phyloP scores from a whole-genome alignment of 2,888 invertebrate species.

The Dioctria linearis region DNA sequence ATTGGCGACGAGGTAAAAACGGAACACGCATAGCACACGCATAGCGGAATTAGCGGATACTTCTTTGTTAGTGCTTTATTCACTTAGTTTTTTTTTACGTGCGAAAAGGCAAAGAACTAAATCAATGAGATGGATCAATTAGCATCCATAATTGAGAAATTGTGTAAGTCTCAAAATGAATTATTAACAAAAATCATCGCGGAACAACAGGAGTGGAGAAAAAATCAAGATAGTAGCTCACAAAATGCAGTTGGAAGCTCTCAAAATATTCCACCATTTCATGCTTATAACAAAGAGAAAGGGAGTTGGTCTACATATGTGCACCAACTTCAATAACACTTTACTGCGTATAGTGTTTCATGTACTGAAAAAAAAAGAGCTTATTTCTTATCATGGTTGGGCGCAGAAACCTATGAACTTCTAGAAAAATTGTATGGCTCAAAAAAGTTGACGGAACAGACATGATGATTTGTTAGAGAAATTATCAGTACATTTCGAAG shows the following conservation, averaged over 20 bases:
- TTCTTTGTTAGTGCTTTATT: too few relatives aligned
- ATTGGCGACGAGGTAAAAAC: too few relatives aligned
- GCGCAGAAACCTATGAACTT: not conserved
- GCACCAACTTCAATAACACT: not conserved
- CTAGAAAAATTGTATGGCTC: not conserved
- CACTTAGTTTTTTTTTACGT: too few relatives aligned
- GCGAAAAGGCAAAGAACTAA: too few relatives aligned
- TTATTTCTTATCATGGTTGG: not conserved
- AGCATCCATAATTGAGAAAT: too few relatives aligned
- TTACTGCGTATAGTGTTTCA: not conserved
- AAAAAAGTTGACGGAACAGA: constrained; percentile 7
- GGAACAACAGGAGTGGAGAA: too few relatives aligned
- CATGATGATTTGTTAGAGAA: not conserved
- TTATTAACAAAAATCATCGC: too few relatives aligned
- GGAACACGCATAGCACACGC: too few relatives aligned
- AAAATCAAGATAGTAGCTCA: too few relatives aligned
- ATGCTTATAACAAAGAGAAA: not conserved
- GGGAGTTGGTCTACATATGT: not conserved
- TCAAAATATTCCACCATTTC: not conserved
- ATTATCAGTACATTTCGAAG: constrained; percentile 34
- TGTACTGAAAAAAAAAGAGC: not conserved
- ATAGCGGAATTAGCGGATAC: too few relatives aligned
- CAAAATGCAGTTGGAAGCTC: not conserved
- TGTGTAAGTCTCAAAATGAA: too few relatives aligned
- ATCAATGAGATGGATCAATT: too few relatives aligned